phyloP scores from a whole-genome alignment of 2,113 vertebrate genomes.

The Macquaria australasica region DNA sequence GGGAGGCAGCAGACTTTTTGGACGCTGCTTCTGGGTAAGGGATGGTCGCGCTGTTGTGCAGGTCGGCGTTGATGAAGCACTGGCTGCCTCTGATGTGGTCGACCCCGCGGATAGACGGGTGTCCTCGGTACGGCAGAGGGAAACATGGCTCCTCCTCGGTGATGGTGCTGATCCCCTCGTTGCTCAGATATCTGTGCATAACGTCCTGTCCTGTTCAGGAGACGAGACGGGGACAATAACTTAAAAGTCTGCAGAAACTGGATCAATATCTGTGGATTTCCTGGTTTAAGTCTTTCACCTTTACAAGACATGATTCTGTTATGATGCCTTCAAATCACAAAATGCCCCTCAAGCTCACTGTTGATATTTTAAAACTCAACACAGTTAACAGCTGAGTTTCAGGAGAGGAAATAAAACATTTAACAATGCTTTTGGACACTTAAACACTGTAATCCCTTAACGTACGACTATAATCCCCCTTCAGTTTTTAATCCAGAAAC shows the following conservation, averaged over 20 bases:
- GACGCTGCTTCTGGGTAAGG: conserved; percentile 89
- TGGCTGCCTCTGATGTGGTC: conserved; percentile 93
- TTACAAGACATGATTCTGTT: too few species aligned
- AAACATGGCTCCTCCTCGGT: conserved; percentile 87
- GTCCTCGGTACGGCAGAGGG: conserved; percentile 80
- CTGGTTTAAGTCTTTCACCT: too few species aligned
- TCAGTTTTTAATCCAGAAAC: neutral
- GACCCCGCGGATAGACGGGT: conserved; percentile 88
- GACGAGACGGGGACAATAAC: neutral
- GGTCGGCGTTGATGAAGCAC: conserved; percentile 88
- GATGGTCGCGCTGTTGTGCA: conserved; percentile 92
- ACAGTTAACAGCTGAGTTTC: too few species aligned
- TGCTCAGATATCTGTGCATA: conserved; percentile 93
- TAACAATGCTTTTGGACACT: too few species aligned
- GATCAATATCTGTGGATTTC: neutral
- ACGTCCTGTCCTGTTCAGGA: conserved; percentile 84
- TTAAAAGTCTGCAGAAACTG: neutral
- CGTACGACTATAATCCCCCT: neutral
- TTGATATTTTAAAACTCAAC: too few species aligned
- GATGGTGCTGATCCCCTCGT: conserved; percentile 92
- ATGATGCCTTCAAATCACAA: too few species aligned
- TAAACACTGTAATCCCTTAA: too few species aligned
- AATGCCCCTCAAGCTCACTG: too few species aligned
- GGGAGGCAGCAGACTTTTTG: conserved; percentile 77
- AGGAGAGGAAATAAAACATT: neutral